Evolutionary conservation across 1,140 invertebrate species (phyloP).

Genomic region (Drosophila ercepeae): DNA sequence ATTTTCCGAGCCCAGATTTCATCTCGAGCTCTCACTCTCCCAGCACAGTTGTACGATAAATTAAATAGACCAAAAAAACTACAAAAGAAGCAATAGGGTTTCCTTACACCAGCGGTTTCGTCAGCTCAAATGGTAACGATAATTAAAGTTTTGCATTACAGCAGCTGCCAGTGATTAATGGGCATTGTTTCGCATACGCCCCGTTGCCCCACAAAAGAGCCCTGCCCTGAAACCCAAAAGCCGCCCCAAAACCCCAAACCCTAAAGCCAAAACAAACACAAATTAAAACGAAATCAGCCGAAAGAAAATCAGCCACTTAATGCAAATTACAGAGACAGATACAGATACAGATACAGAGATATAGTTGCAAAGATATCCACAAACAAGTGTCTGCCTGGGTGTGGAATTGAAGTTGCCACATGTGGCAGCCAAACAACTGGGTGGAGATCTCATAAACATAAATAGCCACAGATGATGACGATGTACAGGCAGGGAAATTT

Average conservation of each 20-base stretch:
- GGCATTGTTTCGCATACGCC: constrained; percentile 69
- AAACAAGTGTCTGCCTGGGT: constrained; percentile 46
- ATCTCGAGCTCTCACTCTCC: constrained; percentile 22
- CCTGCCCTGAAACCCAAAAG: neutral
- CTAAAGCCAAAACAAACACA: constrained; percentile 5
- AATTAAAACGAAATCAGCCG: constrained; percentile 39
- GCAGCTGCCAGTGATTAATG: constrained; percentile 65
- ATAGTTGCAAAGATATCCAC: constrained; percentile 34
- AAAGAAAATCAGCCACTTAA: constrained; percentile 67
- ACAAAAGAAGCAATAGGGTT: constrained; percentile 5
- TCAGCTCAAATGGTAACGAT: constrained; percentile 65
- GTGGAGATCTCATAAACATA: constrained; percentile 63
- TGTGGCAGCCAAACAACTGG: constrained; percentile 35
- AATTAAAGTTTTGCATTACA: constrained; percentile 68
- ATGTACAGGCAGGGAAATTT: neutral
- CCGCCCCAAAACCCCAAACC: neutral
- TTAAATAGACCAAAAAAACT: constrained; percentile 68
- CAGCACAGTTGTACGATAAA: constrained; percentile 41
- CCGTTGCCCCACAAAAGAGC: constrained; percentile 32
- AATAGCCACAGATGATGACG: constrained; percentile 27
- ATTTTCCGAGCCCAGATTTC: constrained; percentile 30
- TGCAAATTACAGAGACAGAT: constrained; percentile 69
- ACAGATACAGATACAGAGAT: constrained; percentile 16
- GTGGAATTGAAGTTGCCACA: constrained; percentile 59
- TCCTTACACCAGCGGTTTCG: constrained; percentile 39